Evolutionary conservation across 2,888 invertebrate genomes (phyloP).

Genomic region (Prenolepis imparis): DNA sequence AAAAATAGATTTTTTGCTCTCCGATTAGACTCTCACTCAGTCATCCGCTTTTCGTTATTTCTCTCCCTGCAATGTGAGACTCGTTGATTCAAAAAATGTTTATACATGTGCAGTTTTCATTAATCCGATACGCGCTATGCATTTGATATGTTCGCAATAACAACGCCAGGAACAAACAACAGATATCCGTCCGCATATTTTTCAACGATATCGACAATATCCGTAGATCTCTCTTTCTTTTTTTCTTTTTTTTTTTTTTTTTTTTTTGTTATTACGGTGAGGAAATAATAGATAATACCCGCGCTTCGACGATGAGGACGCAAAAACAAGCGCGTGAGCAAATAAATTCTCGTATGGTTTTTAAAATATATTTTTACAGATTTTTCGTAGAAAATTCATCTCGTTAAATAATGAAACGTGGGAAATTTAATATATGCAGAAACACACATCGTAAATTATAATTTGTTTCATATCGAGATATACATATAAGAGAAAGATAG

Average conservation of each 20-base stretch:
- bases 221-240: background rate
- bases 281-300: conserved; percentile 44
- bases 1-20: background rate
- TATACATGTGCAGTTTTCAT: conserved; percentile 26
- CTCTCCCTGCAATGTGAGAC: background rate
- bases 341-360: conserved; percentile 31
- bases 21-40: conserved; percentile 33
- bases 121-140: conserved; percentile 38
- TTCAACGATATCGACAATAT: conserved; percentile 31
- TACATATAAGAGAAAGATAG: background rate
- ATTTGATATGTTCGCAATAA: conserved; percentile 34
- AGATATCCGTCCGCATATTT: conserved; percentile 32
- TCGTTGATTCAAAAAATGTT: conserved; percentile 29
- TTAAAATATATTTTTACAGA: conserved; percentile 25
- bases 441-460: background rate
- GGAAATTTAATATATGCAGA: background rate
- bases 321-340: conserved; percentile 24
- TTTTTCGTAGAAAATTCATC: conserved; percentile 9
- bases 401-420: conserved; percentile 13
- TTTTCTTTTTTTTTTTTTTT: background rate
- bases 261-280: background rate
- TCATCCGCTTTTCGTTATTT: background rate
- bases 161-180: conserved; percentile 15
- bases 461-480: background rate
- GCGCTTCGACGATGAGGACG: background rate